A percentile compares a stretch with the other conserved stretches of the same genome.
phyloP scores from a whole-genome alignment of 1,140 invertebrate genomes.

The Scaptomyza pallida region DNA sequence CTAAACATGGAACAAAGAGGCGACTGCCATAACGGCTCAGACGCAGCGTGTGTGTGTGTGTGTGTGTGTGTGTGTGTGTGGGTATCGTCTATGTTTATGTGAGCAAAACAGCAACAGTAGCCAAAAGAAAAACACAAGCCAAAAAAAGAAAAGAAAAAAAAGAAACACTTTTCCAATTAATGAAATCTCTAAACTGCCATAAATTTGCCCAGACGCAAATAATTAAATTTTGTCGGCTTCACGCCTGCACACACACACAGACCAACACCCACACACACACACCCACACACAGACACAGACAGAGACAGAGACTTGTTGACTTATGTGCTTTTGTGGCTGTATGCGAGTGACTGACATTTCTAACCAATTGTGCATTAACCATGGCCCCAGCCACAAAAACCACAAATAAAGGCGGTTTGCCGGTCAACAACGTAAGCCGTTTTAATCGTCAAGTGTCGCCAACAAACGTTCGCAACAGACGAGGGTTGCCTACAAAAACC shows the following conservation, averaged over 20 bases:
- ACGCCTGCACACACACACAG: constrained; percentile 40
- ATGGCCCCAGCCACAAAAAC: constrained; percentile 31
- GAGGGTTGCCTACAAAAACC: background rate
- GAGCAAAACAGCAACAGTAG: too few relatives aligned
- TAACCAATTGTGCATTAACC: constrained; percentile 50
- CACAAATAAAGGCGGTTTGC: constrained; percentile 61
- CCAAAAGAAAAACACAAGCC: too few relatives aligned
- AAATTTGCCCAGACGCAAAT: constrained; percentile 78
- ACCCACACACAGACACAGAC: constrained; percentile 3
- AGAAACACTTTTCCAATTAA: constrained; percentile 83
- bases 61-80: background rate
- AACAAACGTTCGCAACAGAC: constrained; percentile 3
- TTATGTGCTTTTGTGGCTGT: constrained; percentile 32
- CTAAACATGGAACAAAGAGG: constrained; percentile 51
- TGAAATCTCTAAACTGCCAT: constrained; percentile 83
- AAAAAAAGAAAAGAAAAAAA: constrained; percentile 9
- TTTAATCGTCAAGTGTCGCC: constrained; percentile 41
- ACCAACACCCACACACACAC: too few relatives aligned
- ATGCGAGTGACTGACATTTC: constrained; percentile 52
- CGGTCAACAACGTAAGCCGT: constrained; percentile 40
- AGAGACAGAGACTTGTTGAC: constrained; percentile 70
- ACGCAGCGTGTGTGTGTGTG: constrained; percentile 15
- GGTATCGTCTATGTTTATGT: background rate
- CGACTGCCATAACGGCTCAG: constrained; percentile 20
- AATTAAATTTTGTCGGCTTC: constrained; percentile 77